Evolutionary conservation across 2,113 vertebrate species (phyloP).

Genomic region (Petroica traversi): DNA sequence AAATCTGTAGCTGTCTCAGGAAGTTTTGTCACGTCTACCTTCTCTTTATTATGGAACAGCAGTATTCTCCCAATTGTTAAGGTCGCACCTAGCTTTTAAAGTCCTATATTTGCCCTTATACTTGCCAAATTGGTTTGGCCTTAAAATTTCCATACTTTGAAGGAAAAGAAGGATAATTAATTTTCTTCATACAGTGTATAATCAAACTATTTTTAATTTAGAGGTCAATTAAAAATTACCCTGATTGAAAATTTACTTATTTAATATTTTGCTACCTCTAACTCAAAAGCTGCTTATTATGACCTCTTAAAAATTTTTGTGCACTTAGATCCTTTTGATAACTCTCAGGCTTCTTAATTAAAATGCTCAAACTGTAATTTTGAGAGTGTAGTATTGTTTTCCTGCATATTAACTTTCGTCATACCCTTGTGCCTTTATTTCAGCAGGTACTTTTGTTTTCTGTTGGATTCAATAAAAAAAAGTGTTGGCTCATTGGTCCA

Average conservation of each 20-base stretch:
- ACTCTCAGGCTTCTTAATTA: background rate
- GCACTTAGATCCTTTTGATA: background rate
- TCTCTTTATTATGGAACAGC: slow-evolving; percentile 31
- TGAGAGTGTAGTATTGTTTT: background rate
- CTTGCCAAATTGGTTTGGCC: slow-evolving; percentile 34
- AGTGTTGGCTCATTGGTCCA: background rate
- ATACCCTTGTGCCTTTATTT: background rate
- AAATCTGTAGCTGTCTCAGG: background rate
- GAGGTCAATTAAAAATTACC: slow-evolving; percentile 47
- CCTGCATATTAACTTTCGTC: background rate
- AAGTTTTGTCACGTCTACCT: slow-evolving; percentile 16
- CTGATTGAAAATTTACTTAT: slow-evolving; percentile 24
- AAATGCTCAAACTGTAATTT: background rate
- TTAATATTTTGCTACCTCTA: slow-evolving; percentile 40
- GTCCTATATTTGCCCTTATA: slow-evolving; percentile 39
- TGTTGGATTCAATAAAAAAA: background rate
- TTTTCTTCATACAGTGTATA: slow-evolving; percentile 61
- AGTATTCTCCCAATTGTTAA: background rate
- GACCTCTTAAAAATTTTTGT: background rate
- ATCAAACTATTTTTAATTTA: slow-evolving; percentile 54
- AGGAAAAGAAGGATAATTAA: slow-evolving; percentile 58
- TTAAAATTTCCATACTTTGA: slow-evolving; percentile 62
- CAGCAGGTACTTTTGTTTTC: background rate
- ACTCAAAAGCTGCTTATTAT: slow-evolving; percentile 12
- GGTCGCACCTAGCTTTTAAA: slow-evolving; percentile 27